Percentiles rank a stretch among this genome's conserved stretches.
Evolutionary conservation across 2,797 vertebrate species (phyloP).

Genomic region (Aplochiton taeniatus): DNA sequence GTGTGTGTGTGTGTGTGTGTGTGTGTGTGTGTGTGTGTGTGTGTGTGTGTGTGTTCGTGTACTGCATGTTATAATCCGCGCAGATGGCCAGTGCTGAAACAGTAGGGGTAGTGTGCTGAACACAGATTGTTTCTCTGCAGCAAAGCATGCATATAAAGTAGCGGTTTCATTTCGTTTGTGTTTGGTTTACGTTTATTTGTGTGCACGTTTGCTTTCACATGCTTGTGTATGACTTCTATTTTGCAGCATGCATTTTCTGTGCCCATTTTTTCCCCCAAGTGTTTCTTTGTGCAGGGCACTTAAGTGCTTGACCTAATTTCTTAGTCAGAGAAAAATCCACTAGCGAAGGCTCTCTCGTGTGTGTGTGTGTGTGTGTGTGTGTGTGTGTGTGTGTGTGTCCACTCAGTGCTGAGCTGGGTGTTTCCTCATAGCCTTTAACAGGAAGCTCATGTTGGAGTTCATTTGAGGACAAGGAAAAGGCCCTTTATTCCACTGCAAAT

Average conservation of each 20-base stretch:
- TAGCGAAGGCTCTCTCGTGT: constrained; percentile 25
- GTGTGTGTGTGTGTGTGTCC: constrained; percentile 7
- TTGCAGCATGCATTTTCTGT: too few relatives aligned
- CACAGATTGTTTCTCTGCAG: constrained; percentile 32
- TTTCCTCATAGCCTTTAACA: constrained; percentile 81
- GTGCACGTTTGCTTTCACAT: too few relatives aligned
- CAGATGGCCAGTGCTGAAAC: constrained; percentile 45
- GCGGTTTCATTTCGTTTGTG: too few relatives aligned
- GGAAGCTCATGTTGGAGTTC: constrained; percentile 86
- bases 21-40: too few relatives aligned
- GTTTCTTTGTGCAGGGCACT: too few relatives aligned
- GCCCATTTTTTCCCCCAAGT: too few relatives aligned
- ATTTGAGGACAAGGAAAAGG: constrained; percentile 86
- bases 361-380: constrained; percentile 23
- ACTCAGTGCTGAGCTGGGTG: constrained; percentile 70
- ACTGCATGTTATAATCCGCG: constrained; percentile 44
- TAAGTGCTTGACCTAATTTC: too few relatives aligned
- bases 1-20: too few relatives aligned
- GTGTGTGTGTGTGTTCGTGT: too few relatives aligned
- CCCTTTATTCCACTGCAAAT: constrained; percentile 85
- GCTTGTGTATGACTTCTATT: too few relatives aligned
- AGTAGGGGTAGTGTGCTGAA: constrained; percentile 39
- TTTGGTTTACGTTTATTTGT: too few relatives aligned
- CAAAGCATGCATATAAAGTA: constrained; percentile 16
- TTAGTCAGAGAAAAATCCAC: not conserved